Evolutionary conservation across 1,140 invertebrate species (phyloP), one percentile per base, ranked within the genome.

Genomic region (Trichonephila inaurata): DNA sequence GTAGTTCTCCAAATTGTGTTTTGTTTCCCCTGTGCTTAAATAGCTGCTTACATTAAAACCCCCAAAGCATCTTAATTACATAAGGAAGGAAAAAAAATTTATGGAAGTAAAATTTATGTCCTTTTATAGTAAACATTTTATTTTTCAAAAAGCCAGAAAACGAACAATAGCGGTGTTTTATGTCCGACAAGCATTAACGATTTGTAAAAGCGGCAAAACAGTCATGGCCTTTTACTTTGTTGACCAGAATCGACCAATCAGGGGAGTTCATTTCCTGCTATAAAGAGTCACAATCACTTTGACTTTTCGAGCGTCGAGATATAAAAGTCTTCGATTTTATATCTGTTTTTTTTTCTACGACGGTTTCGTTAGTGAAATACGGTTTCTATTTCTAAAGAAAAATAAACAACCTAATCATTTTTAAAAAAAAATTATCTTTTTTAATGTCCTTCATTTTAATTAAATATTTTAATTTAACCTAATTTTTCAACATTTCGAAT

Each of bases 211-310:
- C 60, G 85, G 60, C 60, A 87, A 87, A 87, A 64, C 28, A 87
- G 51, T 87, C 24, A 62, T 85, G 72, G 1, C 24, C 28, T 72
- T 72, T 72, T 72, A 77, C 28, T 28, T 8, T 77, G 24, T 33
- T 81, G 21, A 40, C 28, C 89, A 62, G 72, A 40, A 61, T 82
- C 89, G 16, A 19, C 72, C 89, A 91, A 91, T 91, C 89, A 91
- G 69, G 14, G 28, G 44, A 61, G 40, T 91, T 51, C 24, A 60
- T 28, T 82, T 91, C 77, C 77, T 91, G 89, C 83, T 77, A 82
- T 91, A 82, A 62, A 82, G 77, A 82, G 89, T 91, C 89, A 91
- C 66, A 19, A 7, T 8, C 16, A 82, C n/a, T n/a, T n/a, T n/a
- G 44, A 60, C 40, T 91, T 91, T 82, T 51, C 24, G 28, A 82